Conservation (phyloP, 1,140 invertebrate species). For the Trichonephila clavata region DNA sequence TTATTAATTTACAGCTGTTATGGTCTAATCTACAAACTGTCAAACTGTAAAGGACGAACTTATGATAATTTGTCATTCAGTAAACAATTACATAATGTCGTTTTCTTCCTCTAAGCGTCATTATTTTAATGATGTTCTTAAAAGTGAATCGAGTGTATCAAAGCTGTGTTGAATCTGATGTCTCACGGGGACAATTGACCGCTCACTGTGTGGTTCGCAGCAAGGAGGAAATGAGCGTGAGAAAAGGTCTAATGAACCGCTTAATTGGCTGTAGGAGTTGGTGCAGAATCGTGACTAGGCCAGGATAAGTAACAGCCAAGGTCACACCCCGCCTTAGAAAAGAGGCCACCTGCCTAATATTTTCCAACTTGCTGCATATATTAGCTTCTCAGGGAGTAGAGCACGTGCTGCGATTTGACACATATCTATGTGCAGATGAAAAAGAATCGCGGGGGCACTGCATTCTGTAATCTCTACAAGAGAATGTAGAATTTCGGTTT, state of each 20-base stretch:
- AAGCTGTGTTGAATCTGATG: neutral
- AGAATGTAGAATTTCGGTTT: neutral
- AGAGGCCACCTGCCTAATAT: slow-evolving; percentile 60
- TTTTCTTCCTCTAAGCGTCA: neutral
- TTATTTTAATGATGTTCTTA: neutral
- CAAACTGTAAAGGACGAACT: neutral
- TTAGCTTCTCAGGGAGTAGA: slow-evolving; percentile 4
- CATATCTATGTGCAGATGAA: neutral
- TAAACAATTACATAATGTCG: neutral
- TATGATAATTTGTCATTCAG: neutral
- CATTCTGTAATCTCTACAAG: neutral
- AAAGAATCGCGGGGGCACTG: neutral
- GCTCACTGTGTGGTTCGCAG: neutral
- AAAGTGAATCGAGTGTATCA: neutral
- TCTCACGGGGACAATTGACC: slow-evolving; percentile 9
- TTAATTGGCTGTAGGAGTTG: slow-evolving; percentile 74
- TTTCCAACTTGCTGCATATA: slow-evolving; percentile 40
- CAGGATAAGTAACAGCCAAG: slow-evolving; percentile 19
- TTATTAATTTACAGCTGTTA: too few species aligned
- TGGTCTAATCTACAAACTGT: too few species aligned
- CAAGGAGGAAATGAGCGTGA: slow-evolving; percentile 57
- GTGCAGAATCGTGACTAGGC: slow-evolving; percentile 51
- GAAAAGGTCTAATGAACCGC: slow-evolving; percentile 68
- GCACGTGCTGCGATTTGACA: slow-evolving; percentile 33
- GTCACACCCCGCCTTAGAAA: slow-evolving; percentile 57